Conservation (phyloP, 2,797 vertebrate genomes). For the Galago senegalensis region DNA sequence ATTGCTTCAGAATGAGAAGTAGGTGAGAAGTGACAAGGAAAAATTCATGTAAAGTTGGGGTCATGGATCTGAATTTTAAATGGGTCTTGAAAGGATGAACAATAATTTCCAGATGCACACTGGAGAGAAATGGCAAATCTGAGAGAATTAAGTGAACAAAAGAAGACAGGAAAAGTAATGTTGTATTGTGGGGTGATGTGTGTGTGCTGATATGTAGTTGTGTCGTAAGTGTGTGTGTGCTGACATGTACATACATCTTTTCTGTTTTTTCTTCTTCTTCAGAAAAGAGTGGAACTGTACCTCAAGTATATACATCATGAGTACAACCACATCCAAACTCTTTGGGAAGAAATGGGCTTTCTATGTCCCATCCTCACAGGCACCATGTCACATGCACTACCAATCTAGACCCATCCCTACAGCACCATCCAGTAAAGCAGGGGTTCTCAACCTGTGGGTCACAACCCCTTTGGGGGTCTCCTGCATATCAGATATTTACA, state of each 20-base stretch:
- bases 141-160: neutral
- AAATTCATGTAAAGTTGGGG: neutral
- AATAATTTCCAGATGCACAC: neutral
- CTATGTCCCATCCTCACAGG: neutral
- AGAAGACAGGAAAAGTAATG: neutral
- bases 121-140: neutral
- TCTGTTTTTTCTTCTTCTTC: too few relatives aligned
- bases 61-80: neutral
- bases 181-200: neutral
- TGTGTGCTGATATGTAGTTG: too few relatives aligned
- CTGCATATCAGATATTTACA: too few relatives aligned
- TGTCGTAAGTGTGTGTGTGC: too few relatives aligned
- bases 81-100: neutral
- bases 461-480: too few relatives aligned
- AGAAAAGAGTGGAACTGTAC: too few relatives aligned
- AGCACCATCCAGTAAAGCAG: neutral
- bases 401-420: neutral
- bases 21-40: neutral
- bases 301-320: neutral
- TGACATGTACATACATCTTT: neutral
- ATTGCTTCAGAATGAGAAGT: neutral
- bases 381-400: accelerated
- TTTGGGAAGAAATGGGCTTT: neutral
- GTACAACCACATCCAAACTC: neutral
- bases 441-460: too few relatives aligned